Conservation (phyloP, 2,797 vertebrate genomes). For the Acrossocheilus fasciatus region DNA sequence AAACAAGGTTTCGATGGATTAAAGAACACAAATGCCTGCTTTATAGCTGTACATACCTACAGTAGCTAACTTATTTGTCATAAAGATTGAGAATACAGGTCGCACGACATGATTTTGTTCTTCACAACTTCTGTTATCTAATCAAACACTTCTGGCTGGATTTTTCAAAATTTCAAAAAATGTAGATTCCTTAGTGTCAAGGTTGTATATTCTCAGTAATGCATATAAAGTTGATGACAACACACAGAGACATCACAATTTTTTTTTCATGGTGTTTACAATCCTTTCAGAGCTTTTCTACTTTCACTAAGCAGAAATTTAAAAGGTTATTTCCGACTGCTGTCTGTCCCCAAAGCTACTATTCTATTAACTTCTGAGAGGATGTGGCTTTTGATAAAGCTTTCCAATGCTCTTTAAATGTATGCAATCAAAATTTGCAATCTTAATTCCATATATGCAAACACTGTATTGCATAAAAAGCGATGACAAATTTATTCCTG, state of each 20-base stretch:
- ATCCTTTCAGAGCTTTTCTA: neutral
- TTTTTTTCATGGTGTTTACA: neutral
- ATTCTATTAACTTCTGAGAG: slow-evolving; percentile 18
- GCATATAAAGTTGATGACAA: neutral
- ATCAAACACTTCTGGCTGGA: neutral
- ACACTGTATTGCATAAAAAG: neutral
- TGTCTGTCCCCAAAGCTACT: neutral
- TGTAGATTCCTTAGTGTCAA: neutral
- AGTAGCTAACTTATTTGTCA: neutral
- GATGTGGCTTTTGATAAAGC: slow-evolving; percentile 41
- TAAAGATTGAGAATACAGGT: neutral
- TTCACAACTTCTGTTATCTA: neutral
- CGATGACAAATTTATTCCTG: neutral
- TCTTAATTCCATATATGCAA: neutral
- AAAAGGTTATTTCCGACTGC: neutral
- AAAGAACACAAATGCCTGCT: neutral
- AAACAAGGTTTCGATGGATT: neutral
- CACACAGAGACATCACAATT: neutral
- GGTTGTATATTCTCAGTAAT: neutral
- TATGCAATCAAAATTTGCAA: neutral
- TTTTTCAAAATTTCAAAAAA: no score
- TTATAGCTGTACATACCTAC: neutral
- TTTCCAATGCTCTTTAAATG: neutral
- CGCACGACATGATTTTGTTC: neutral
- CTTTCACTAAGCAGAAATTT: neutral